Evolutionary conservation across 2,113 vertebrate species (phyloP).

Genomic region (Peromyscus polionotus): DNA sequence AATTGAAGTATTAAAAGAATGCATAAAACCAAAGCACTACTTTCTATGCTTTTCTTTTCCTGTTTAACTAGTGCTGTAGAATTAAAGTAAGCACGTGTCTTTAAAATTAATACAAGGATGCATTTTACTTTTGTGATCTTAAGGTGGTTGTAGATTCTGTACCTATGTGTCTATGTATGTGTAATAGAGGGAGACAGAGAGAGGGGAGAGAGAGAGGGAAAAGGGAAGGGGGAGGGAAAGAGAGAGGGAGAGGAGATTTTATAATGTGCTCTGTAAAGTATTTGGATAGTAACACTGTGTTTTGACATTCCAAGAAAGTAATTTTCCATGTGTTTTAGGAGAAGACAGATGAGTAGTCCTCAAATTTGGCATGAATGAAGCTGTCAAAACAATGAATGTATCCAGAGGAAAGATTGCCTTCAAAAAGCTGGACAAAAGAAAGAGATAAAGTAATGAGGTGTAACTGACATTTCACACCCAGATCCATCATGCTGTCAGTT

Average conservation of each 20-base stretch:
- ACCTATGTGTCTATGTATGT: not conserved
- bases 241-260: not conserved
- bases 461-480: not conserved
- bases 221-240: not conserved
- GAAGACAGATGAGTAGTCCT: not conserved
- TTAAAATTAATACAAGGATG: not conserved
- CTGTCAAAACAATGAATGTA: slow-evolving; percentile 35
- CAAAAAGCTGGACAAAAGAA: not conserved
- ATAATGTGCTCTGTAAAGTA: not conserved
- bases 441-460: slow-evolving; percentile 48
- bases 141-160: not conserved
- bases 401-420: slow-evolving; percentile 28
- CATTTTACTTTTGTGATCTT: slow-evolving; percentile 29
- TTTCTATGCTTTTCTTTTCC: slow-evolving; percentile 48
- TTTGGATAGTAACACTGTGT: not conserved
- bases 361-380: not conserved
- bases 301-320: not conserved
- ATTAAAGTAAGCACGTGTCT: slow-evolving; percentile 32
- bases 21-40: slow-evolving; percentile 31
- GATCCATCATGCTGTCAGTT: slow-evolving; percentile 30
- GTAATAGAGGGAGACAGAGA: not conserved
- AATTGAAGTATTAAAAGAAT: slow-evolving; percentile 67
- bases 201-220: too few relatives aligned
- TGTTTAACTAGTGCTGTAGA: not conserved
- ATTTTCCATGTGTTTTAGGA: not conserved